phyloP scores from a whole-genome alignment of 2,113 vertebrate genomes.

The Cairina moschata region DNA sequence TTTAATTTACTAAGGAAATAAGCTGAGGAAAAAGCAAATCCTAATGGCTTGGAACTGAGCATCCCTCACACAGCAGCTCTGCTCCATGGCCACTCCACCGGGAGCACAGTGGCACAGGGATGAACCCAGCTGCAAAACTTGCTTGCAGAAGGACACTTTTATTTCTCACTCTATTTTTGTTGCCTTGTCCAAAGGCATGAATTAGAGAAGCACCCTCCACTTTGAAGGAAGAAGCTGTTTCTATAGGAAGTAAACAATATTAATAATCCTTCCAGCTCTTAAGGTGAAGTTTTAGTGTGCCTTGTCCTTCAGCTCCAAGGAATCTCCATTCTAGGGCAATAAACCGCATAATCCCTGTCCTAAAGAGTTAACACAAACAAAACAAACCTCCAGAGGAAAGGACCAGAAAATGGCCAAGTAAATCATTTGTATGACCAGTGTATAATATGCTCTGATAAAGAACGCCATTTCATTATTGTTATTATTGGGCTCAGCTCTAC shows the following conservation, averaged over 20 bases:
- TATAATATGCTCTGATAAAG: not conserved
- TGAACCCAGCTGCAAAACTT: not conserved
- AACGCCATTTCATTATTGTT: not conserved
- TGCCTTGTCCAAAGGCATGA: not conserved
- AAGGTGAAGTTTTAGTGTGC: not conserved
- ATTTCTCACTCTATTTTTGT: not conserved
- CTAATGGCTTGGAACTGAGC: not conserved
- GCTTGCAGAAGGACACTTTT: not conserved
- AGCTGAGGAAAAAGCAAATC: not conserved
- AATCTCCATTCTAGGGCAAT: not conserved
- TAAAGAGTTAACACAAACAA: not conserved
- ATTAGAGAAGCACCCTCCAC: not conserved
- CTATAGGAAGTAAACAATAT: not conserved
- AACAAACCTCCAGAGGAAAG: not conserved
- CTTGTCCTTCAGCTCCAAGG: not conserved
- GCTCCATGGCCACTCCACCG: accelerated
- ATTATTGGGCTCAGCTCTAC: not conserved
- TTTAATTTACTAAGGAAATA: constrained; percentile 24
- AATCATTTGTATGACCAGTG: not conserved
- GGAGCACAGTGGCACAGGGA: accelerated
- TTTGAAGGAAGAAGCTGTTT: not conserved
- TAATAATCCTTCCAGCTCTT: not conserved
- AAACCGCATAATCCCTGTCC: not conserved
- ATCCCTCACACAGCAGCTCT: accelerated
- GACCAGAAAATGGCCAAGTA: not conserved